Conservation (phyloP, 2,797 vertebrate species). For the Spheniscus humboldti region DNA sequence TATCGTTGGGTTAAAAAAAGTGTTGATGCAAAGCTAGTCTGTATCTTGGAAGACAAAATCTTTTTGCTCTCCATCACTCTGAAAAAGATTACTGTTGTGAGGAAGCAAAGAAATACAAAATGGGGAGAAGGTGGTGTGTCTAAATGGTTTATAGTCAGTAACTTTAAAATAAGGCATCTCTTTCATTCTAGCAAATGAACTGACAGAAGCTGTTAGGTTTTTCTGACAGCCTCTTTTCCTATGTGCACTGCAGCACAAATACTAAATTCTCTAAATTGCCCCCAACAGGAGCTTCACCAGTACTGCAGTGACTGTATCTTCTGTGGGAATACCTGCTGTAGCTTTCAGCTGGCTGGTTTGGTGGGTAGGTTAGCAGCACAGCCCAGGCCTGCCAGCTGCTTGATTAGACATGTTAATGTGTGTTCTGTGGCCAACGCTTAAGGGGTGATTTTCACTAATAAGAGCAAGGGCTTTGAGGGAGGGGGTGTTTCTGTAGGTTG, state of each 20-base stretch:
- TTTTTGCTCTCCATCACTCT: background rate
- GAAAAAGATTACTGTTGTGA: background rate
- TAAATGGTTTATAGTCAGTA: background rate
- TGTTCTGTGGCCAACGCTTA: background rate
- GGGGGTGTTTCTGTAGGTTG: background rate
- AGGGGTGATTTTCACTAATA: background rate
- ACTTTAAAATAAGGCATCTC: background rate
- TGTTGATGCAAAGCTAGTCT: background rate
- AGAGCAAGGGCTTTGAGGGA: background rate
- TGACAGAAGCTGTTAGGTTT: background rate
- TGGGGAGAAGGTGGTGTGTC: background rate
- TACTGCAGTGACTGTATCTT: background rate
- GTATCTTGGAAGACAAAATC: background rate
- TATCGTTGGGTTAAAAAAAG: background rate
- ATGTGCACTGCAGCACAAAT: background rate
- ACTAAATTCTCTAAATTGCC: background rate
- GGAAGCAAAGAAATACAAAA: background rate
- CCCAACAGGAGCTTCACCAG: background rate
- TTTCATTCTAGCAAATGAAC: background rate
- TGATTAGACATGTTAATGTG: background rate
- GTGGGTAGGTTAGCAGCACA: background rate
- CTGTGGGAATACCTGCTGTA: background rate
- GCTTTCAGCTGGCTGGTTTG: background rate
- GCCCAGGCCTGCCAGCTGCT: background rate
- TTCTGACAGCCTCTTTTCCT: background rate